Base-by-base conservation (phyloP, 2,888 invertebrate genomes). In the Pterostichus niger region DNA sequence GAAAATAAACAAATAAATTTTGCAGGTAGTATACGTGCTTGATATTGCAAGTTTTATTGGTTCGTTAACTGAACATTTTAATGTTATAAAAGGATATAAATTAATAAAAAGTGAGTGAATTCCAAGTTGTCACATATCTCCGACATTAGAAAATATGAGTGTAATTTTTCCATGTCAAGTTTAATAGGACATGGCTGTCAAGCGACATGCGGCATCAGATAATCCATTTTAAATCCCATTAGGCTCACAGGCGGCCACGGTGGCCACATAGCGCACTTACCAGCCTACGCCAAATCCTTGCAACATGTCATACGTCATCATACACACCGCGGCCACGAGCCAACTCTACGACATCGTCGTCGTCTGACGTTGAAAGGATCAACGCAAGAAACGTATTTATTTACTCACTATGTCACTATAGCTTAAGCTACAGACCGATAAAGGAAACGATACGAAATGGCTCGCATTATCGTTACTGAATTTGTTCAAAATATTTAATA, bases 221-320 rank as follows among this genome's bases (percentile, higher is more conserved):
- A 71, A 82, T 82, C 82, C 73, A 82, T 82, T 82, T 82, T 82
- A 82, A 82, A 82, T 56, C 73, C 73, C 82, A 73, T 73, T 73
- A 73, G 56, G 31, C 64, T 49, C 11, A 40, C 3, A 40, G 9
- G 40, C 6, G 73, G 24, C 75, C 9, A 6, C 40, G 6, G 49
- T 35, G 82, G 56, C 40, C 56, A 73, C 17, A 49, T 6, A 1
- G 24, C 73, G 17, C 73, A 79, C 68, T 79, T 79, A 68, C 64
- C 79, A 35, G 35, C 79, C 64, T 52, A 46, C 49, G 40, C 49
- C 44, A 59, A 61, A 79, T 46, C 64, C 79, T 24, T 7, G 49
- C 54, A 9, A 49, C 64, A 68, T 79, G 79, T 68, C 68, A 79
- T 79, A 68, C 79, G 79, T 79, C 79, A 79, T 64, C 35, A 79